Conservation (phyloP, 1,140 invertebrate genomes). For the Ceratina australensis region DNA sequence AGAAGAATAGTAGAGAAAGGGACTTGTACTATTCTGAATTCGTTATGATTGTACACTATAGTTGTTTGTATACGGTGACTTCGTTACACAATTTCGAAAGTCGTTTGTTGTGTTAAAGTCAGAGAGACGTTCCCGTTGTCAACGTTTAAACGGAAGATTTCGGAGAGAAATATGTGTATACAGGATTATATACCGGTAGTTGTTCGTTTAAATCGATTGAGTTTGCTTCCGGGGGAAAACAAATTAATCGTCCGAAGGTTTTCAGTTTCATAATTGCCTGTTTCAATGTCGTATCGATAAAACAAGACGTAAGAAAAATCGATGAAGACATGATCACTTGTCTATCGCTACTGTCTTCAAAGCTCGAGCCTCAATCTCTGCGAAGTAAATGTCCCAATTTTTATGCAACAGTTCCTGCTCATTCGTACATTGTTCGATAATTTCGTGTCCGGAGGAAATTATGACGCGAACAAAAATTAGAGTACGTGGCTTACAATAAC, state of each 20-base stretch:
- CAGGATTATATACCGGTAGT: not conserved
- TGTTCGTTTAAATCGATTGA: not conserved
- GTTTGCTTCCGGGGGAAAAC: not conserved
- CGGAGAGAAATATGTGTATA: not conserved
- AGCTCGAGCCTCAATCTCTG: too few species aligned
- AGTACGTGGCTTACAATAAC: too few species aligned
- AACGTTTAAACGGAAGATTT: not conserved
- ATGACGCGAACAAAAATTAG: too few species aligned
- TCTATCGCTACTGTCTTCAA: too few species aligned
- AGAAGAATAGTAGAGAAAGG: conserved; percentile 21
- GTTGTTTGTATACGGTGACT: not conserved
- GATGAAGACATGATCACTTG: not conserved
- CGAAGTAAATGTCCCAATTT: too few species aligned
- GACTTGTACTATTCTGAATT: conserved; percentile 25
- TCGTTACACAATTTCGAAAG: not conserved
- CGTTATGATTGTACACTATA: not conserved
- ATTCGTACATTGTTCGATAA: too few species aligned
- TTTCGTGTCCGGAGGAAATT: too few species aligned
- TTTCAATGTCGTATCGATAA: too few species aligned
- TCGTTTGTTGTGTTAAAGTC: not conserved
- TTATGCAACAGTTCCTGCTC: too few species aligned
- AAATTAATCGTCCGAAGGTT: not conserved
- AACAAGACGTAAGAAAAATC: not conserved
- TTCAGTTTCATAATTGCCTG: not conserved
- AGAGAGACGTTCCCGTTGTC: not conserved